A percentile compares a stretch with the other conserved stretches of the same genome.
phyloP scores from a whole-genome alignment of 2,797 vertebrate species.

The Euthynnus affinis region DNA sequence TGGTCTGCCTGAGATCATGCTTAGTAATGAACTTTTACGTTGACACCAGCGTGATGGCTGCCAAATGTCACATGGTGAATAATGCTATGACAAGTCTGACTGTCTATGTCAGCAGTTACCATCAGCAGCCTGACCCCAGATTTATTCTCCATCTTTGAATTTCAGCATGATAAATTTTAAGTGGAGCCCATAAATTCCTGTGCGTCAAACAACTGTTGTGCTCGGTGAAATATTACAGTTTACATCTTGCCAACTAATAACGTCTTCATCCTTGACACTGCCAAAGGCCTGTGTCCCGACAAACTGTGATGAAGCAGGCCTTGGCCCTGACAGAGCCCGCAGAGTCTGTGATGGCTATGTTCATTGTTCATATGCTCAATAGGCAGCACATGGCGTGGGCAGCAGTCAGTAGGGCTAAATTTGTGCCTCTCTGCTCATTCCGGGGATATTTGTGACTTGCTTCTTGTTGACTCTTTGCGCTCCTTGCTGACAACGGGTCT shows the following conservation, averaged over 20 bases:
- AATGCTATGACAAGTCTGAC: conserved; percentile 4
- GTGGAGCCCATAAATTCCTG: neutral
- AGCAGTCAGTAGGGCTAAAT: conserved; percentile 78
- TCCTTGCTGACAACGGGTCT: conserved; percentile 73
- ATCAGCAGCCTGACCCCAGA: conserved; percentile 22
- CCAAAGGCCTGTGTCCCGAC: conserved; percentile 30
- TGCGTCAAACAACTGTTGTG: conserved; percentile 4
- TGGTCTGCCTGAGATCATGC: neutral
- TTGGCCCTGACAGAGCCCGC: conserved; percentile 66
- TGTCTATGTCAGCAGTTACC: conserved; percentile 11
- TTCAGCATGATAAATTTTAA: conserved; percentile 4
- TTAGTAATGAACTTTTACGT: neutral
- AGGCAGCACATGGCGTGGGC: conserved; percentile 78
- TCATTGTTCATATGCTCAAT: conserved; percentile 78
- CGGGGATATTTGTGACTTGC: conserved; percentile 79
- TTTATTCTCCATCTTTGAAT: conserved; percentile 10
- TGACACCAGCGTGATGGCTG: neutral
- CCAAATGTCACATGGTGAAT: conserved; percentile 28
- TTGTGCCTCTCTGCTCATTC: conserved; percentile 79
- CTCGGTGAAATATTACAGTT: conserved; percentile 14
- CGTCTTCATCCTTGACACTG: conserved; percentile 44
- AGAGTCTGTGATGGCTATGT: conserved; percentile 61
- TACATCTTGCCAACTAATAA: conserved; percentile 3
- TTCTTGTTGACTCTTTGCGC: conserved; percentile 73
- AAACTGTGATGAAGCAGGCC: conserved; percentile 59